Percentiles rank a stretch among this genome's conserved stretches.
These are phyloP conservation scores for Apostichopus leukothele DNA, from an alignment of 53 echinoderm and acorn worm species.

Conservation along the genomic window DNA sequence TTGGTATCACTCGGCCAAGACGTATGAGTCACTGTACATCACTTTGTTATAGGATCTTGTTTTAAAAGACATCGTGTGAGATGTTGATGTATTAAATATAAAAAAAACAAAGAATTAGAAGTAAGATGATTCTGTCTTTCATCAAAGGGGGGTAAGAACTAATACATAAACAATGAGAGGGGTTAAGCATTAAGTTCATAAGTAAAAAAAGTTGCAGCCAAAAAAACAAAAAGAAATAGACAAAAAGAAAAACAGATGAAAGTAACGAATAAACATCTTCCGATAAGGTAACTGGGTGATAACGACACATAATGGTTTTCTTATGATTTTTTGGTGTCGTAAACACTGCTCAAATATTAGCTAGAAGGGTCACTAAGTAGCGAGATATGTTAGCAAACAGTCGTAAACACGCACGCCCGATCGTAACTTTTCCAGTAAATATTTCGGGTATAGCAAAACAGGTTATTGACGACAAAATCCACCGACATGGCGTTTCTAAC, in stretches of 20 bases:
- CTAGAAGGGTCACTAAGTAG: conserved; percentile 14
- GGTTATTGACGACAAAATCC: too few relatives aligned
- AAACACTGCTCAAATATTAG: conserved; percentile 28
- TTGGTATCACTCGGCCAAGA: too few relatives aligned
- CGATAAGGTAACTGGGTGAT: conserved; percentile 46
- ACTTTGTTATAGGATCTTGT: too few relatives aligned
- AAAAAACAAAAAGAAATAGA: too few relatives aligned
- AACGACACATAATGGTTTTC: conserved; percentile 5
- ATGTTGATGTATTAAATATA: too few relatives aligned
- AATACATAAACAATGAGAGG: not conserved
- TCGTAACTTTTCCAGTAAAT: conserved; percentile 23
- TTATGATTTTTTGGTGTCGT: conserved; percentile 13
- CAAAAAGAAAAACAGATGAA: not conserved
- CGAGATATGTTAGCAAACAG: conserved; percentile 33
- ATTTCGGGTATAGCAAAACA: not conserved
- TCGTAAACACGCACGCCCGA: conserved; percentile 11
- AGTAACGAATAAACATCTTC: not conserved
- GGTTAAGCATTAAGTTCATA: not conserved
- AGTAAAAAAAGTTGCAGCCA: too few relatives aligned
- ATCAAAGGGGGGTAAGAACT: too few relatives aligned
- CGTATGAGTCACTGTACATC: too few relatives aligned
- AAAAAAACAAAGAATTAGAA: too few relatives aligned
- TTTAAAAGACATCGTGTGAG: too few relatives aligned
- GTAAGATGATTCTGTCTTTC: too few relatives aligned
- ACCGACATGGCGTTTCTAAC: too few relatives aligned